Conservation (phyloP, 1,140 invertebrate species). For the Drosophila melanica region DNA sequence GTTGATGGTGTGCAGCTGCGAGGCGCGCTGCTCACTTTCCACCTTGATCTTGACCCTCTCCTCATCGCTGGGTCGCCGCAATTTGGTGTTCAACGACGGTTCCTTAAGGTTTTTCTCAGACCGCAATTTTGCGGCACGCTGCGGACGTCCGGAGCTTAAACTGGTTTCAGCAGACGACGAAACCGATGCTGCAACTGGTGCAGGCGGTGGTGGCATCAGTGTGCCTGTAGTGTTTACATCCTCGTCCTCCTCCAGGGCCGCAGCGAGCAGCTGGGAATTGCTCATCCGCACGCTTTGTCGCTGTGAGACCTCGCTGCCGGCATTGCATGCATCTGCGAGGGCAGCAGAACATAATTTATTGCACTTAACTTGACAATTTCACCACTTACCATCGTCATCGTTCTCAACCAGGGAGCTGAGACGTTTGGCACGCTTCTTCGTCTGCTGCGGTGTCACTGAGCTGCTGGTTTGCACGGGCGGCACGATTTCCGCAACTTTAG, state of each 20-base stretch:
- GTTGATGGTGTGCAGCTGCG: constrained; percentile 47
- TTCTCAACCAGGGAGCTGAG: constrained; percentile 56
- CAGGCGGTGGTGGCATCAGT: constrained; percentile 72
- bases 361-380: neutral
- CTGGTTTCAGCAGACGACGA: constrained; percentile 41
- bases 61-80: constrained; percentile 61
- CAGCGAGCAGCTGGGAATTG: constrained; percentile 68
- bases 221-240: constrained; percentile 49
- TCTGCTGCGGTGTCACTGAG: constrained; percentile 71
- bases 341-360: neutral
- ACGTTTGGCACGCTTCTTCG: constrained; percentile 74
- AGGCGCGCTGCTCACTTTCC: constrained; percentile 68
- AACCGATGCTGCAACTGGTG: constrained; percentile 13
- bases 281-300: constrained; percentile 42
- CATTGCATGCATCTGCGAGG: neutral
- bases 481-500: constrained; percentile 13
- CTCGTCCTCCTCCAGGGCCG: constrained; percentile 31
- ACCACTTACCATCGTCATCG: constrained; percentile 49
- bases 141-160: constrained; percentile 53
- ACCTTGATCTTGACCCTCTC: constrained; percentile 54
- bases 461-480: neutral
- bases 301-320: constrained; percentile 9
- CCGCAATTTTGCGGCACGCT: constrained; percentile 71
- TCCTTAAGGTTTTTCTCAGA: constrained; percentile 71
- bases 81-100: constrained; percentile 44